Conservation (phyloP, 2,888 invertebrate species). For the Nomada lathburiana region DNA sequence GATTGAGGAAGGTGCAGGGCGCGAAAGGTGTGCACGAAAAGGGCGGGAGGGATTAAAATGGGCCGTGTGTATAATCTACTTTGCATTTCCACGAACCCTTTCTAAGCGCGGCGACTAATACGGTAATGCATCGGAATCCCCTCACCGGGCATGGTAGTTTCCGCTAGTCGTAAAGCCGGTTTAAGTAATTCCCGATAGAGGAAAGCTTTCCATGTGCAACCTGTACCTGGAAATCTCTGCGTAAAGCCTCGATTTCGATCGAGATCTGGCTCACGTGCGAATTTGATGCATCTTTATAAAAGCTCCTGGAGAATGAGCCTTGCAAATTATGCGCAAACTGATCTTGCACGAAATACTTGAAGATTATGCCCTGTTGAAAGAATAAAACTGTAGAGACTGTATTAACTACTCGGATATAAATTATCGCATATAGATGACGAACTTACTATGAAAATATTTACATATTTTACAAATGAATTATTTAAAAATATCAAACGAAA, state of each 20-base stretch:
- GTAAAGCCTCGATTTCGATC: slow-evolving; percentile 34
- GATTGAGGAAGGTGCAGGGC: slow-evolving; percentile 31
- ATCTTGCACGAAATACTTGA: no score
- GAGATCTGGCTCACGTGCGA: background rate
- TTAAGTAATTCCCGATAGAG: slow-evolving; percentile 83
- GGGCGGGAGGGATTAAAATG: slow-evolving; percentile 76
- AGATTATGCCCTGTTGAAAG: no score
- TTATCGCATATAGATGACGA: no score
- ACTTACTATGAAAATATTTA: no score
- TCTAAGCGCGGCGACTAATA: slow-evolving; percentile 82
- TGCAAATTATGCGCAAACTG: background rate
- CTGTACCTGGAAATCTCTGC: slow-evolving; percentile 53
- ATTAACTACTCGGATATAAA: no score
- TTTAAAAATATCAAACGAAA: no score
- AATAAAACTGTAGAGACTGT: no score
- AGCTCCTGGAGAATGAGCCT: background rate
- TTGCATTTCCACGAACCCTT: slow-evolving; percentile 81
- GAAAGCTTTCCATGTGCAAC: slow-evolving; percentile 71
- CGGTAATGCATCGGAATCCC: slow-evolving; percentile 83
- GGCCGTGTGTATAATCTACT: slow-evolving; percentile 80
- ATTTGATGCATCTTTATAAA: background rate
- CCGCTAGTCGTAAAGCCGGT: slow-evolving; percentile 82
- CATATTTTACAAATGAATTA: no score
- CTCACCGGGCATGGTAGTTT: slow-evolving; percentile 77
- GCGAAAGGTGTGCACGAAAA: slow-evolving; percentile 48